Conservation (phyloP, 2,888 invertebrate genomes). For the Eucriotettix oculatus region DNA sequence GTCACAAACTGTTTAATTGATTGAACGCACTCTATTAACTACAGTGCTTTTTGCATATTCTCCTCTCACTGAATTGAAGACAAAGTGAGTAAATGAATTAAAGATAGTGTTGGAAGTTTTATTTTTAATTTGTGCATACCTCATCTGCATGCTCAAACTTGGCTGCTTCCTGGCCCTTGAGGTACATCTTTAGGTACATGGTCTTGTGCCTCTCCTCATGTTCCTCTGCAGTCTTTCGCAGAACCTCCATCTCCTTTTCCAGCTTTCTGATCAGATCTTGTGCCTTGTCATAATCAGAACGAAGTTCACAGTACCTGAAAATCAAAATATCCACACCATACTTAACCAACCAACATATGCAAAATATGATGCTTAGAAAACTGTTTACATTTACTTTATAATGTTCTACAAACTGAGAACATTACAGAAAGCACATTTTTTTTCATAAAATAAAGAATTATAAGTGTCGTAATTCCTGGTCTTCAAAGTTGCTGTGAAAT, state of each 20-base stretch:
- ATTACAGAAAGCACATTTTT: no score
- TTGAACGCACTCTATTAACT: no score
- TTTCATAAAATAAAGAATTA: no score
- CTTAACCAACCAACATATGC: not conserved
- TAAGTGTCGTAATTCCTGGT: no score
- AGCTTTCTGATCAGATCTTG: constrained; percentile 51
- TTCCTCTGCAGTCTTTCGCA: constrained; percentile 47
- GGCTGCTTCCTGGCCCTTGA: constrained; percentile 66
- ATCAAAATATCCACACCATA: not conserved
- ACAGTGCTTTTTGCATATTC: no score
- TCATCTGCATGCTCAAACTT: constrained; percentile 50
- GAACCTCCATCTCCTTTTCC: constrained; percentile 54
- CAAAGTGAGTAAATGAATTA: no score
- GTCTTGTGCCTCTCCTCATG: constrained; percentile 58
- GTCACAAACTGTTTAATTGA: no score
- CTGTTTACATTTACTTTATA: not conserved
- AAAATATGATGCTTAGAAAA: not conserved
- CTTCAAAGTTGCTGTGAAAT: no score
- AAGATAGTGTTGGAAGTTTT: no score
- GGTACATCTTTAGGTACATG: constrained; percentile 67
- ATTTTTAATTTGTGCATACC: constrained; percentile 26
- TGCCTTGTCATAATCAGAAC: constrained; percentile 30
- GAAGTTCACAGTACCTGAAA: constrained; percentile 55
- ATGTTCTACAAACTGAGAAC: no score
- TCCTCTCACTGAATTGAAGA: no score